Evolutionary conservation across 92 coral and sea anemone genomes (phyloP), one percentile per base, ranked within the genome.

Genomic region (Parazoanthus atlanticus): DNA sequence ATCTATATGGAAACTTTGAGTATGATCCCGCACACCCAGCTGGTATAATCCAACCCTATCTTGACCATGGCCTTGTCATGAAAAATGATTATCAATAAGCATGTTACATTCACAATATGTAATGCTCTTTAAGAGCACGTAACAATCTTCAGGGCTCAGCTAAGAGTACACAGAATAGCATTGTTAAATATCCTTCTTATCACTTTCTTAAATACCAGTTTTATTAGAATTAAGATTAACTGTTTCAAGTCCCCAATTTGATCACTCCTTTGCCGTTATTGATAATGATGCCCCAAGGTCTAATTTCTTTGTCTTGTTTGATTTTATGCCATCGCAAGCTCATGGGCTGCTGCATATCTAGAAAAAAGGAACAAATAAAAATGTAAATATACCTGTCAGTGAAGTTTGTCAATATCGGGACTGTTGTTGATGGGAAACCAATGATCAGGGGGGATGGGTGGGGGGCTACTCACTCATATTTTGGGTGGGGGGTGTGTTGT

Each of bases 321-420:
- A 84, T 16, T 74, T 72, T 70, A 93, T 26, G 95, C 92, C 97
- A 94, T 94, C 78, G 99, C 94, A 85, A 96, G 82, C 80, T 96
- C 99, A 88, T 96, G 99, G 1, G 94, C 98, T 33, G 99, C 99
- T 80, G 99, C 99, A 95, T 96, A 96, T 87, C 99, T 96, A 41
- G 25, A 38, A n/a, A 86, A 38, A 31, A 21, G 43, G 52, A 85
- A 73, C 78, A 66, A 32, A 15, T 33, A 71, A 6, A 25, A 33
- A 29, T 13, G 58, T 29, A 30, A 74, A 79, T 19, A 69, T 83
- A 31, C 13, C 25, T 23, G 32, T 43, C 47, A 43, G 4, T 43
- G 47, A 43, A 43, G 47, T 43, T 11, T 72, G 40, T 31, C 32
- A 11, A 25, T 66, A 8, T 47, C 73, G 32, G 17, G 3, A 43